Evolutionary conservation across 2,113 vertebrate species (phyloP), one percentile per base, ranked within the genome.

Genomic region (Bagarius yarrelli): DNA sequence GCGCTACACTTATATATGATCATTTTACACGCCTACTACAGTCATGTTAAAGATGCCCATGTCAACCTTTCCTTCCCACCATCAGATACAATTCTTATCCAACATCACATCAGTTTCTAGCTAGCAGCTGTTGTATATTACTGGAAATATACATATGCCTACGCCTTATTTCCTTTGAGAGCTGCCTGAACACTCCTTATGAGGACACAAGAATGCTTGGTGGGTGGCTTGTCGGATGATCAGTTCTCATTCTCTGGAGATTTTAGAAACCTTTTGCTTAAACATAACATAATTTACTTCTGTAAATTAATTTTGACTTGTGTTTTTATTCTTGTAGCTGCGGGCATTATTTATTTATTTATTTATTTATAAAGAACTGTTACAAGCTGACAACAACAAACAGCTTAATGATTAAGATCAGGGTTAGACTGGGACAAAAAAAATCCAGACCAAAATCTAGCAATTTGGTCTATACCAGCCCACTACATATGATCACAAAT

Each of bases 171-270:
- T 70, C 23, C 40, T 70, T 25, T 50, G 67, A 50, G 67, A 50
- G 67, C n/a, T 50, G n/a, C 67, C 14, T 50, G 32, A 70, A 50
- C 44, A 8, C n/a, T 71, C 47, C 66, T 70, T 52, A 40, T 52
- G 69, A 71, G 69, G 44, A 71, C 0, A 3, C 44, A 52, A 4
- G 15, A 71, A 71, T 19, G 44, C 69, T 70, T 11, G 69, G 69
- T 71, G 69, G 69, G 44, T 71, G 69, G 50, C 27, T 14, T 50
- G 44, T 30, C 27, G n/a, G 69, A 50, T 70, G 67, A 71, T 47
- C 23, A 16, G 36, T 69, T 69, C 14, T 71, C 16, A 1, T 52
- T 47, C 66, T 70, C 66, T 70, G 66, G 40, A 70, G 66, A n/a
- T n/a, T n/a, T n/a, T n/a, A n/a, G n/a, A n/a, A n/a, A n/a, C n/a